These are phyloP conservation scores for Lineus longissimus DNA, from an alignment of 1,140 invertebrate species.

Conservation along the genomic window DNA sequence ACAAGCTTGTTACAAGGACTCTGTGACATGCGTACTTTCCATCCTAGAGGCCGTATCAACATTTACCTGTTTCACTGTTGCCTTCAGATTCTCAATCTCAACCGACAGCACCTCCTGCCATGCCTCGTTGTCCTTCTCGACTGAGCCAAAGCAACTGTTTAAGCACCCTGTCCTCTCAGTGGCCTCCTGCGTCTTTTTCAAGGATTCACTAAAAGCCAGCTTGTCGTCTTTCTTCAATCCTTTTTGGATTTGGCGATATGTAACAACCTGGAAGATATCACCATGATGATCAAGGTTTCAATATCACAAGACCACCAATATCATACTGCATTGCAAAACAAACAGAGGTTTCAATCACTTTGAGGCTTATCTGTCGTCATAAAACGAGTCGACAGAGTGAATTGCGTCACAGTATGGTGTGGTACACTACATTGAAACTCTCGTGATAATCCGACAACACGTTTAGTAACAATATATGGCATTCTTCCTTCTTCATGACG, in stretches of 20 bases:
- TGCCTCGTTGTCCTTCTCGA: constrained; percentile 13
- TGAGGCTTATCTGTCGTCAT: no score
- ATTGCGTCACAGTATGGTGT: no score
- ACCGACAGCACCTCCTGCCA: constrained; percentile 12
- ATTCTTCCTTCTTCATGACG: no score
- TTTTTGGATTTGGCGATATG: background rate
- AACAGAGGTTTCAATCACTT: no score
- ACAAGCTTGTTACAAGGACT: no score
- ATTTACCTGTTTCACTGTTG: constrained; percentile 13
- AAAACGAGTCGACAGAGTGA: no score
- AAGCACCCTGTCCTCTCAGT: background rate
- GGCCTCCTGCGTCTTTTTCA: constrained; percentile 17
- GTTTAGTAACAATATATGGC: no score
- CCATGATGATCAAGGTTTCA: background rate
- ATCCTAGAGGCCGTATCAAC: no score
- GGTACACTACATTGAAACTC: no score
- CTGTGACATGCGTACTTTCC: no score
- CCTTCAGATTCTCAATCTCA: constrained; percentile 17
- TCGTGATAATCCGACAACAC: no score
- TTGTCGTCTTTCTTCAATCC: background rate
- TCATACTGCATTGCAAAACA: no score
- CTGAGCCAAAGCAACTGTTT: background rate
- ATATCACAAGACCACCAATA: background rate
- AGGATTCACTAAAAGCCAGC: constrained; percentile 15
- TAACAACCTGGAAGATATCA: constrained; percentile 1